Percentiles rank a stretch among this genome's conserved stretches.
Conservation (phyloP, 2,113 vertebrate genomes). For the Megalops atlanticus region DNA sequence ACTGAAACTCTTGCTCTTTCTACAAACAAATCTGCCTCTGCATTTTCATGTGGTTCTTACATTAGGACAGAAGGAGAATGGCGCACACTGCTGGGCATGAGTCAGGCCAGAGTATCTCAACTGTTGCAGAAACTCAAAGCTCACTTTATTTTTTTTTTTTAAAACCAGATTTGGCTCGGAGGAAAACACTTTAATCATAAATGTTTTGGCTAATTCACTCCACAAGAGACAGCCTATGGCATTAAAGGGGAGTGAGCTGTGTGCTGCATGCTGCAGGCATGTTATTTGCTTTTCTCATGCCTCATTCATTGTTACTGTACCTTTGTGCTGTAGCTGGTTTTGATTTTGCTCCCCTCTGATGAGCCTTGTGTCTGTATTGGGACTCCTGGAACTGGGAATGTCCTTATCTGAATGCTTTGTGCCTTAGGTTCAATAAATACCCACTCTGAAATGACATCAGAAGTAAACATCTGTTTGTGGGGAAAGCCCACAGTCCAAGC, state of each 20-base stretch:
- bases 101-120: background rate
- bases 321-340: background rate
- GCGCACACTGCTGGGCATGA: background rate
- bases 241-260: background rate
- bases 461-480: too few species aligned
- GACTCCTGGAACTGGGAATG: too few species aligned
- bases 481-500: too few species aligned
- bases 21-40: background rate
- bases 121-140: conserved; percentile 10
- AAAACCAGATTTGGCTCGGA: background rate
- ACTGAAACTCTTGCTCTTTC: background rate
- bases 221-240: background rate
- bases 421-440: background rate
- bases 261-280: background rate
- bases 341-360: background rate
- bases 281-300: background rate
- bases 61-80: conserved; percentile 9
- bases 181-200: conserved; percentile 22
- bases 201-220: conserved; percentile 13
- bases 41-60: conserved; percentile 7
- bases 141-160: background rate
- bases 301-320: background rate
- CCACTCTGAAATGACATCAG: background rate
- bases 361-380: background rate
- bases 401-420: too few species aligned